Evolutionary conservation across 2,113 vertebrate genomes (phyloP).

Genomic region (Phalacrocorax carbo): DNA sequence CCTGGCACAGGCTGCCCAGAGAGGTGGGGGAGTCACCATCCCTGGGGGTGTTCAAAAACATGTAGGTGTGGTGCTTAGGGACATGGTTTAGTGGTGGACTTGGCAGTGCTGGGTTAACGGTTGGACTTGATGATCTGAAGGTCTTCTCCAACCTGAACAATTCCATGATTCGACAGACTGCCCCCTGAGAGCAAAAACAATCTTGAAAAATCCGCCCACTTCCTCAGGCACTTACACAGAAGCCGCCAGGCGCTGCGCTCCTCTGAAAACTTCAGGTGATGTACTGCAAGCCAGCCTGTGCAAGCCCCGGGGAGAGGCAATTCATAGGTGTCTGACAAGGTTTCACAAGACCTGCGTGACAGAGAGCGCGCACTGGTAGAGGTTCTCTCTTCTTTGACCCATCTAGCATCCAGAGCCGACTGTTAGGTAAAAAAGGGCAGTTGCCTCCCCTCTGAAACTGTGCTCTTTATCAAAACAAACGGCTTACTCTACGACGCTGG

Average conservation of each 20-base stretch:
- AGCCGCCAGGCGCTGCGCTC: rapidly evolving
- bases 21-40: too few species aligned
- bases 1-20: too few species aligned
- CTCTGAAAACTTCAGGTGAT: neutral
- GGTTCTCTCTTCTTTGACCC: neutral
- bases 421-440: neutral
- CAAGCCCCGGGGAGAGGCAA: neutral
- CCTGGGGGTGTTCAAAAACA: too few species aligned
- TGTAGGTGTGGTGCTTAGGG: too few species aligned
- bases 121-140: too few species aligned
- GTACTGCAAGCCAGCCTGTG: neutral
- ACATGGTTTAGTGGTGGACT: too few species aligned
- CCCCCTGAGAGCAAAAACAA: neutral
- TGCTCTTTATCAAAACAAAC: neutral
- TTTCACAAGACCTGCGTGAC: rapidly evolving
- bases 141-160: too few species aligned
- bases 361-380: neutral
- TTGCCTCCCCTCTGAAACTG: neutral
- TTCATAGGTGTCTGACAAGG: neutral
- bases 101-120: too few species aligned
- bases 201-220: neutral
- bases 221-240: neutral
- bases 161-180: neutral
- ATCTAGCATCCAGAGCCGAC: neutral
- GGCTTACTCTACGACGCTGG: neutral